Conservation (phyloP, 2,797 vertebrate species). For the Sebastes matsubarae region DNA sequence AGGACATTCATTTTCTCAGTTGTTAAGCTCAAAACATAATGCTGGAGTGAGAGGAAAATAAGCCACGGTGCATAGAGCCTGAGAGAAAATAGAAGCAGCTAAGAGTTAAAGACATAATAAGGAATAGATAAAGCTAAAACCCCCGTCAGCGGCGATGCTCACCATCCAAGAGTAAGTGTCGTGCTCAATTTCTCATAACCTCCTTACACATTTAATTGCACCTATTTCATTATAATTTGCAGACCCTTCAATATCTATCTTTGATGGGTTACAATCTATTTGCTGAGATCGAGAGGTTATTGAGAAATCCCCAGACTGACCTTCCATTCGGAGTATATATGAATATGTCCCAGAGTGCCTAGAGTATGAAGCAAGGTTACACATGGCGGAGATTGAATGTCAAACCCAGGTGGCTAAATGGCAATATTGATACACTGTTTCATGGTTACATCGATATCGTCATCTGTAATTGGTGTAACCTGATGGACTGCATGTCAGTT, state of each 20-base stretch:
- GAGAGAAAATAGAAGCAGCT: constrained; percentile 3
- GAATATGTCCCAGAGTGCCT: constrained; percentile 17
- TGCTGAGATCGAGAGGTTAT: constrained; percentile 30
- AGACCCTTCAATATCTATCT: constrained; percentile 26
- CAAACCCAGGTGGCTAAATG: constrained; percentile 43
- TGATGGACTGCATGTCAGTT: constrained; percentile 28
- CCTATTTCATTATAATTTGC: constrained; percentile 38
- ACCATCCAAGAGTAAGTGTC: not conserved
- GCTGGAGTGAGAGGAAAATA: constrained; percentile 21
- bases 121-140: not conserved
- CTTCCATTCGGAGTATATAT: constrained; percentile 35
- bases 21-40: constrained; percentile 59
- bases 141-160: not conserved
- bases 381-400: constrained; percentile 31
- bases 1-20: constrained; percentile 61
- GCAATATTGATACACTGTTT: constrained; percentile 50
- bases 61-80: constrained; percentile 5
- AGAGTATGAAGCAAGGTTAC: constrained; percentile 37
- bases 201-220: constrained; percentile 11
- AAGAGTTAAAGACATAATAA: not conserved
- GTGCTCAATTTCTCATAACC: constrained; percentile 9
- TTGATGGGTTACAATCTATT: constrained; percentile 28
- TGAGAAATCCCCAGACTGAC: constrained; percentile 30
- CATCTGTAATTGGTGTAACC: constrained; percentile 58
- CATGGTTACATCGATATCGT: constrained; percentile 56